Conservation (phyloP, 2,888 invertebrate species). For the Harpagoxenus sublaevis region DNA sequence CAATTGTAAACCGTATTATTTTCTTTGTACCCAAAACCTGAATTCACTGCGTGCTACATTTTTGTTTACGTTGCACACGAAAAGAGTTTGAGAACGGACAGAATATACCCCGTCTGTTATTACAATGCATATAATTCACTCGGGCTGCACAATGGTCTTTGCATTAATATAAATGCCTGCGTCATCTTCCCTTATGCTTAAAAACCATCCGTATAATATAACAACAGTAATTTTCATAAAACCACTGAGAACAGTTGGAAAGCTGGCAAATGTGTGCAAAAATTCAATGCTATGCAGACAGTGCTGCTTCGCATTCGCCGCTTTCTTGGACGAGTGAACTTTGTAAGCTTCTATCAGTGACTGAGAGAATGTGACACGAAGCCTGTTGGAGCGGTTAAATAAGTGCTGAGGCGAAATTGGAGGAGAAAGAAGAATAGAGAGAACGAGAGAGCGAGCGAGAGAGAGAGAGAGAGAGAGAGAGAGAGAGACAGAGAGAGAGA, state of each 20-base stretch:
- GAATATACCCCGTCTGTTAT: conserved; percentile 7
- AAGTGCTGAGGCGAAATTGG: neutral
- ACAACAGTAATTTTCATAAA: neutral
- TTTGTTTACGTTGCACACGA: neutral
- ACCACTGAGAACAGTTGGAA: too few relatives aligned
- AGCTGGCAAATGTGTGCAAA: neutral
- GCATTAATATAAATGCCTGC: neutral
- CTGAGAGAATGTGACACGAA: conserved; percentile 26
- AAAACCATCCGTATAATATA: neutral
- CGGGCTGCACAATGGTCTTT: neutral
- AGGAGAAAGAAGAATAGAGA: neutral
- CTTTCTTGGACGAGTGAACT: conserved; percentile 4
- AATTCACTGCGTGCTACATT: neutral
- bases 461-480: neutral
- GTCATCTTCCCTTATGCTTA: neutral
- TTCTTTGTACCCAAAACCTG: neutral
- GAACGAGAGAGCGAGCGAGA: neutral
- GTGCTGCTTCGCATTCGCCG: neutral
- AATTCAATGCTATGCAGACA: neutral
- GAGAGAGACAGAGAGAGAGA: neutral
- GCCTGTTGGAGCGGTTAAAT: conserved; percentile 20
- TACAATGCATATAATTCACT: neutral
- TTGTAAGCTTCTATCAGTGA: conserved; percentile 28
- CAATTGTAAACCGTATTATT: neutral
- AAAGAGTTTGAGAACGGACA: neutral